These are phyloP conservation scores for Pristionchus pacificus DNA, from an alignment of 1,140 invertebrate species.

Conservation along the genomic window DNA sequence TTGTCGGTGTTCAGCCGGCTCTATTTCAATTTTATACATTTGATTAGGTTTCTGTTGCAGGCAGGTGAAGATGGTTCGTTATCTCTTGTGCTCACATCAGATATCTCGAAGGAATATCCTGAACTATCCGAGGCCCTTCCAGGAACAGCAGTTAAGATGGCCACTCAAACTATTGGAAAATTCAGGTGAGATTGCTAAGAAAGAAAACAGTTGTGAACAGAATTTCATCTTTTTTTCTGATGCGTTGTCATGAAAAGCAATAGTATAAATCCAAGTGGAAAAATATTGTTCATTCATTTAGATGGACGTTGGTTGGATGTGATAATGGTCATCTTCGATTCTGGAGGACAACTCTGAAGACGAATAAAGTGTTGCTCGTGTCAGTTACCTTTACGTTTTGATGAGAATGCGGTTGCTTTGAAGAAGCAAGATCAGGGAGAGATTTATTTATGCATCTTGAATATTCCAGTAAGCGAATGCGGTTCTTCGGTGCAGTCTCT, in stretches of 20 bases:
- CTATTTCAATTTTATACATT: no score
- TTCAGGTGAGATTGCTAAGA: background rate
- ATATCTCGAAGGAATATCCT: no score
- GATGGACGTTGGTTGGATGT: background rate
- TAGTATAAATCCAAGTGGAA: background rate
- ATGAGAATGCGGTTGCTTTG: background rate
- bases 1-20: no score
- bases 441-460: background rate
- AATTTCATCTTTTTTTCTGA: background rate
- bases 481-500: background rate
- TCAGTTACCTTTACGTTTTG: background rate
- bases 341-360: background rate
- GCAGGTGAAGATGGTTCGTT: no score
- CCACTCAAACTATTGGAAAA: background rate
- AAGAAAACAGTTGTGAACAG: background rate
- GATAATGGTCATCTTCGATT: background rate
- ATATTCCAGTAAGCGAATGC: background rate
- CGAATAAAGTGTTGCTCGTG: background rate
- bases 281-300: background rate
- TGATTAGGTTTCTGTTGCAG: no score
- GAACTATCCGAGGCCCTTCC: no score
- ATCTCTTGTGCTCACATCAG: no score
- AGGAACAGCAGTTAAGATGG: background rate
- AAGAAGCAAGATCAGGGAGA: background rate
- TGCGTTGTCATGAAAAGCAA: background rate